Base-by-base conservation (phyloP, 2,888 invertebrate genomes). In the Yponomeuta plumbellus region DNA sequence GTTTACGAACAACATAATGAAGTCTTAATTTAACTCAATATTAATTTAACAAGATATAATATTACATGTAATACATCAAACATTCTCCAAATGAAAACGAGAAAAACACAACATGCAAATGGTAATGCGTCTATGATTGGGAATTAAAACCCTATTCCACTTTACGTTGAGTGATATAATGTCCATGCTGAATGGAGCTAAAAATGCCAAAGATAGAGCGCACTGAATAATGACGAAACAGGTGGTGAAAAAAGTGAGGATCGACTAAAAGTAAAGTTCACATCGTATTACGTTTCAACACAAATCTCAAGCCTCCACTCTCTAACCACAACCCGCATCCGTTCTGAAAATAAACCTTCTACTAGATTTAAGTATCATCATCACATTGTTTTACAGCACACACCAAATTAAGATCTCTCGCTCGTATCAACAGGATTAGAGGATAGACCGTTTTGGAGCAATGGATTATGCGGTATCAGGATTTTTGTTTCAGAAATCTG, bases 281-380 rank as follows among this genome's bases (percentile, higher is more conserved):
- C 61, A 26, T 5, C 23, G 34, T 61, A 26, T 61, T 17, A 13
- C 5, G 34, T 61, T 26, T 61, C 61, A 3, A 34, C 26, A 21
- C 34, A 61, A 61, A 61, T 34, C 61, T 13, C 61, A 5, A n/a
- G 21, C 61, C 59, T 22, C 21, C n/a, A 61, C 17, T 13, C 61
- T 39, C 44, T 13, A 52, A 61, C 61, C 61, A 61, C 61, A n/a
- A n/a, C 61, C 34, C 61, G 61, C 61, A 61, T 61, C 61, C 61
- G 61, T 61, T 61, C 61, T 61, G 1, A 34, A 61, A 61, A 61
- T 61, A 61, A 23, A 26, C 26, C 23, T 26, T 34, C 21, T 17
- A 10, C 23, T 6, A 59, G 59, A 23, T 59, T n/a, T 59, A 23
- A 59, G 34, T 34, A 59, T 8, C 20, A 21, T 58, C 58, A n/a